These are phyloP conservation scores for Sycon ciliatum DNA, from an alignment of 37 sponge, comb jelly and placozoan genomes.

Conservation along the genomic window DNA sequence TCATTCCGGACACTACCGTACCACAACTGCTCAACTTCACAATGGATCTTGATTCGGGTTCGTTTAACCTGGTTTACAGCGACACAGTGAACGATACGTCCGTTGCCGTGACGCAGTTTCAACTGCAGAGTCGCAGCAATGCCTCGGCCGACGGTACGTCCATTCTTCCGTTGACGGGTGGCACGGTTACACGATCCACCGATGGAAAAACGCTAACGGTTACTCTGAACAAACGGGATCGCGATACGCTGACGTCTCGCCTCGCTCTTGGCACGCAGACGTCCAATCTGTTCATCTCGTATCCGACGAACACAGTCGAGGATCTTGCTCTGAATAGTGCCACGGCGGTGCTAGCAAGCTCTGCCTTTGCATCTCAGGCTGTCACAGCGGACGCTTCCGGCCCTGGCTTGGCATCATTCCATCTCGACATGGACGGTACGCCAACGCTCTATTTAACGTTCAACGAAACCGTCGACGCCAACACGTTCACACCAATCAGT, in stretches of 20 bases:
- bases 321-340: constrained; percentile 60
- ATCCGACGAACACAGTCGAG: background rate
- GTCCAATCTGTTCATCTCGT: background rate
- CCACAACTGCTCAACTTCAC: constrained; percentile 42
- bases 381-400: constrained; percentile 58
- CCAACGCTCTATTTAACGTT: constrained; percentile 10
- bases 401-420: constrained; percentile 40
- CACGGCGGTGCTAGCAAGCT: constrained; percentile 41
- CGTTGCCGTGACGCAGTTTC: constrained; percentile 48
- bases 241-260: background rate
- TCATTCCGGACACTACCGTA: constrained; percentile 42
- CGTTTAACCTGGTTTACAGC: constrained; percentile 50
- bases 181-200: constrained; percentile 9
- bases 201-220: background rate
- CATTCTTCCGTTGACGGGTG: constrained; percentile 33
- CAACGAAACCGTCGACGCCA: background rate
- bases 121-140: constrained; percentile 27
- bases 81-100: constrained; percentile 58
- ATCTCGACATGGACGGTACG: constrained; percentile 24
- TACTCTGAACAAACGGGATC: background rate
- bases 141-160: constrained; percentile 13
- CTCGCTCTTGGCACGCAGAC: background rate
- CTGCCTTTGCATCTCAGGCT: constrained; percentile 28
- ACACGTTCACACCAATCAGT: no score
- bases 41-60: constrained; percentile 68